Evolutionary conservation across 2,113 vertebrate species (phyloP).

Genomic region (Odontophorus gujanensis): DNA sequence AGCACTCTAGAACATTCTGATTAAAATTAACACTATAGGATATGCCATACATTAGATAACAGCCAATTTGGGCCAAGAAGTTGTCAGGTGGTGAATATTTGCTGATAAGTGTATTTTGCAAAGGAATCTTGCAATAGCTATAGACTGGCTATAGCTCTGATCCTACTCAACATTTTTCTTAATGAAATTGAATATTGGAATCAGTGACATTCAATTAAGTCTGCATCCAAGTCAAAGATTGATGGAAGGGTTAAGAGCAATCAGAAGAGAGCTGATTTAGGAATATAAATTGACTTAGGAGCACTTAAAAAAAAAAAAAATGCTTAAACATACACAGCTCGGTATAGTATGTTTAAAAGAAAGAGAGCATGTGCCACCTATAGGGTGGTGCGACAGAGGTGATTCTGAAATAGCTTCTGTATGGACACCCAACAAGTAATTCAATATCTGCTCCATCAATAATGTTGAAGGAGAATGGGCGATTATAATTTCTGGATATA

Average conservation of each 20-base stretch:
- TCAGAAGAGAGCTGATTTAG: not conserved
- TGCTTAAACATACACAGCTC: not conserved
- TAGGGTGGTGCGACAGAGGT: not conserved
- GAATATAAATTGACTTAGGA: not conserved
- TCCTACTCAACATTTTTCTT: not conserved
- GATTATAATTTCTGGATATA: not conserved
- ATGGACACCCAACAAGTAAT: accelerated
- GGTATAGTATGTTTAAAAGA: not conserved
- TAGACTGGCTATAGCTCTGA: not conserved
- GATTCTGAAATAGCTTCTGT: not conserved
- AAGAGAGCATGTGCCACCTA: not conserved
- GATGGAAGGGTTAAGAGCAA: not conserved
- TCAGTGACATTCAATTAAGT: not conserved
- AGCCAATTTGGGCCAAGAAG: not conserved
- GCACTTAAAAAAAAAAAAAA: not conserved
- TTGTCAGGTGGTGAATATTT: not conserved
- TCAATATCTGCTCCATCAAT: not conserved
- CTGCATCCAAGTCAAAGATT: not conserved
- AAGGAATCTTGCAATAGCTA: not conserved
- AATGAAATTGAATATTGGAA: not conserved
- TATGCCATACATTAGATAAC: not conserved
- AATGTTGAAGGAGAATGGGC: not conserved
- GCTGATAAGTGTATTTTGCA: not conserved
- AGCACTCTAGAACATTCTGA: not conserved
- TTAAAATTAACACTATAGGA: not conserved